Evolutionary conservation across 2,113 vertebrate genomes (phyloP).

Genomic region (Narcine bancroftii): DNA sequence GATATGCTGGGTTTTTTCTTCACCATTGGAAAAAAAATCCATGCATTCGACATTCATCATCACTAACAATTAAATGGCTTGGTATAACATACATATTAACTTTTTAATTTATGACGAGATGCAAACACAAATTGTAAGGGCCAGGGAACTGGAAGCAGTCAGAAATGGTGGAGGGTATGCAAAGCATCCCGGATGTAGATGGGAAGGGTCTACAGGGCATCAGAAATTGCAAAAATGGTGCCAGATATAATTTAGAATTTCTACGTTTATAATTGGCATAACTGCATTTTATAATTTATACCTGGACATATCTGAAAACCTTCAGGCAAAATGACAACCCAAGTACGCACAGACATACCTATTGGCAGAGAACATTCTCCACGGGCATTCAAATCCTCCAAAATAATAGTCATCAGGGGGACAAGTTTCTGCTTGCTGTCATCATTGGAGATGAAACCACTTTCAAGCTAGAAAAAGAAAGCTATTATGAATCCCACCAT

Average conservation of each 20-base stretch:
- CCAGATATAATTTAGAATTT: no score
- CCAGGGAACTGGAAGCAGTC: no score
- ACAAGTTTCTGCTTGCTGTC: slow-evolving; percentile 94
- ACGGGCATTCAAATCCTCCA: slow-evolving; percentile 87
- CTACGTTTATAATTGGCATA: no score
- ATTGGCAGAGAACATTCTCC: slow-evolving; percentile 90
- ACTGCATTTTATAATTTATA: not conserved
- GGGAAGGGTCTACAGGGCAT: no score
- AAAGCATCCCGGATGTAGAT: no score
- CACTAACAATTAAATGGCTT: no score
- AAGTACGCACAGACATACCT: slow-evolving; percentile 50
- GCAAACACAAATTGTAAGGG: no score
- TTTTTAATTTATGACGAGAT: no score
- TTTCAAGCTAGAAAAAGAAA: slow-evolving; percentile 72
- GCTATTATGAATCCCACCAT: rapidly evolving
- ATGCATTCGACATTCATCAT: not conserved
- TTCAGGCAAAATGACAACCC: not conserved
- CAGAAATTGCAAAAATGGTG: no score
- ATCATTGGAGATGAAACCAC: slow-evolving; percentile 88
- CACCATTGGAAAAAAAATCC: not conserved
- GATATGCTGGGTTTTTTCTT: not conserved
- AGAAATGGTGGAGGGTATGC: no score
- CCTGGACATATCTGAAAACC: not conserved
- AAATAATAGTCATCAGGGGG: slow-evolving; percentile 87
- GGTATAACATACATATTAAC: no score